Evolutionary conservation across 2,888 invertebrate genomes (phyloP).

Genomic region (Himalopsyche tibetana): DNA sequence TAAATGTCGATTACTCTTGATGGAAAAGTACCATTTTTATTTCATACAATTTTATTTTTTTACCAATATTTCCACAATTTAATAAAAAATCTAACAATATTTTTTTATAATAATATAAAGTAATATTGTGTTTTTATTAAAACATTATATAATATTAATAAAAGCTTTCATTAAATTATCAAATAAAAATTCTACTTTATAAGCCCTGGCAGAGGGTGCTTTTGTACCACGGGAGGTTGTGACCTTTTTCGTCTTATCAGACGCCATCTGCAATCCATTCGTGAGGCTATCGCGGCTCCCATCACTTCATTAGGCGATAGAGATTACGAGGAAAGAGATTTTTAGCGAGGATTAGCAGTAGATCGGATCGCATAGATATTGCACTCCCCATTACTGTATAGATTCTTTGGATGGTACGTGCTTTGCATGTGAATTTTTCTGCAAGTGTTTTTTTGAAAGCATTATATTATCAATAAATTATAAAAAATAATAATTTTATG

Average conservation of each 20-base stretch:
- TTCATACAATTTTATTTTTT: too few relatives aligned
- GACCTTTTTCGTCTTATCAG: constrained; percentile 56
- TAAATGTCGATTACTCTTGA: too few relatives aligned
- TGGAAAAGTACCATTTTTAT: too few relatives aligned
- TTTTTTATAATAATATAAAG: too few relatives aligned
- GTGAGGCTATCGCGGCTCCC: constrained; percentile 58
- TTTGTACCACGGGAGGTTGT: constrained; percentile 39
- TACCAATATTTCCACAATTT: too few relatives aligned
- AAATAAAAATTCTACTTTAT: constrained; percentile 17
- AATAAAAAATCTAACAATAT: too few relatives aligned
- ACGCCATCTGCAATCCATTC: constrained; percentile 56
- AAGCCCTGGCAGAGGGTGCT: constrained; percentile 43
- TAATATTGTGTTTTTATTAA: too few relatives aligned
- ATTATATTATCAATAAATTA: not conserved
- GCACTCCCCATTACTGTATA: constrained; percentile 43
- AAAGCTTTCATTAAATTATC: not conserved
- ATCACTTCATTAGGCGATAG: constrained; percentile 65
- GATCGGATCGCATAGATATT: constrained; percentile 46
- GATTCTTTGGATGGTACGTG: constrained; percentile 31
- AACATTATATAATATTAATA: too few relatives aligned
- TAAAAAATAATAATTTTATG: too few relatives aligned
- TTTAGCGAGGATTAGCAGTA: constrained; percentile 53
- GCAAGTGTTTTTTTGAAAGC: not conserved
- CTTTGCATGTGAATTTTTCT: not conserved
- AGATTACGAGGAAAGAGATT: constrained; percentile 60